Conservation (phyloP, 35 echinoderm and acorn worm species). For the Strongylocentrotus purpuratus region DNA sequence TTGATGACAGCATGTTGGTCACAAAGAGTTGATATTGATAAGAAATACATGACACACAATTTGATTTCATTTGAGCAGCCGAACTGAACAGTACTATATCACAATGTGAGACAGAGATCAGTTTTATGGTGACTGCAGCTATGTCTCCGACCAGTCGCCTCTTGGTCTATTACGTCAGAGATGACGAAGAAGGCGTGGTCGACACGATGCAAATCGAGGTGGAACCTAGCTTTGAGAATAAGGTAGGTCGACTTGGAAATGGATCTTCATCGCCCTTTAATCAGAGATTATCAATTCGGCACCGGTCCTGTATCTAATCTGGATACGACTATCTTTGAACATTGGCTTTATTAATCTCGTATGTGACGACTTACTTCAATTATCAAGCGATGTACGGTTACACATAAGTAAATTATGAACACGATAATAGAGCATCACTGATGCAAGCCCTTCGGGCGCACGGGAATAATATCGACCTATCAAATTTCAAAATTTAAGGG, state of each 20-base stretch:
- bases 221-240: slow-evolving; percentile 86
- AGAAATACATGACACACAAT: not conserved
- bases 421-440: too few species aligned
- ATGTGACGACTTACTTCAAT: too few species aligned
- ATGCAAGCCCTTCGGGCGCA: too few species aligned
- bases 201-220: slow-evolving; percentile 70
- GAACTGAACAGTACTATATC: not conserved
- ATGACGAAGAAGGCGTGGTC: slow-evolving; percentile 85
- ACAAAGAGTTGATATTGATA: not conserved
- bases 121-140: slow-evolving; percentile 74
- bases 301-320: not conserved
- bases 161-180: slow-evolving; percentile 79
- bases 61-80: not conserved
- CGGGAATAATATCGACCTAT: too few species aligned
- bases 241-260: slow-evolving; percentile 49
- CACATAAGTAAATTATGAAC: too few species aligned
- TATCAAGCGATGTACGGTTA: too few species aligned
- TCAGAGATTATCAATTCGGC: not conserved
- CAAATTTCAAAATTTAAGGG: too few species aligned
- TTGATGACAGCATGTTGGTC: not conserved
- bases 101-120: slow-evolving; percentile 58
- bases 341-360: not conserved
- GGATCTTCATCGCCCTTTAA: not conserved
- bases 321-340: not conserved
- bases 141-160: slow-evolving; percentile 85